Evolutionary conservation across 2,797 vertebrate species (phyloP).

Genomic region (Sebastes iracundus): DNA sequence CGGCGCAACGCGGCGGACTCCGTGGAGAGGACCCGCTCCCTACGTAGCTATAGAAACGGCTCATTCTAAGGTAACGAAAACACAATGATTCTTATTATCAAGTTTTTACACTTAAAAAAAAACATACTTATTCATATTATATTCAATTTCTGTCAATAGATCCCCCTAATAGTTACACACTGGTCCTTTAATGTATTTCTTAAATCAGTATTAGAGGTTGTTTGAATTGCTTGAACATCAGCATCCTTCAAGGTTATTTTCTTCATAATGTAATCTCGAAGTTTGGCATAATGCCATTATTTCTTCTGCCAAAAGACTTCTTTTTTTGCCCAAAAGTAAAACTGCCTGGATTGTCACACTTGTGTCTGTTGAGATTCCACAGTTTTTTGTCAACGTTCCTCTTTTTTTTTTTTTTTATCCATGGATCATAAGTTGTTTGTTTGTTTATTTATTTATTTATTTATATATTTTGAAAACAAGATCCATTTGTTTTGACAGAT

Average conservation of each 20-base stretch:
- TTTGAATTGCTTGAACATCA: neutral
- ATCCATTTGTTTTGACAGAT: conserved; percentile 87
- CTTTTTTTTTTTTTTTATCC: conserved; percentile 50
- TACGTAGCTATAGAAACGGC: no score
- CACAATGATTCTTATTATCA: no score
- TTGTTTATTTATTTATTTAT: conserved; percentile 63
- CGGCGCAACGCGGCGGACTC: no score
- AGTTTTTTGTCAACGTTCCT: conserved; percentile 58
- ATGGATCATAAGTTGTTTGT: conserved; percentile 71
- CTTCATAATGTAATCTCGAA: conserved; percentile 29
- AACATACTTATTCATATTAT: no score
- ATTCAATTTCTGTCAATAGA: no score
- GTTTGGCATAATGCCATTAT: conserved; percentile 45
- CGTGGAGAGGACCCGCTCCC: no score
- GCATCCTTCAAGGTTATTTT: conserved; percentile 15
- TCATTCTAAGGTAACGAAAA: no score
- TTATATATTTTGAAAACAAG: conserved; percentile 76
- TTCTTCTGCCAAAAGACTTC: conserved; percentile 44
- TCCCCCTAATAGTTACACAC: no score
- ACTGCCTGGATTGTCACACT: conserved; percentile 47
- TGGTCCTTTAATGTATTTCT: neutral
- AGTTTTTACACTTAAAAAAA: no score
- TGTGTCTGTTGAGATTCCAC: conserved; percentile 65
- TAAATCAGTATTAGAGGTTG: neutral
- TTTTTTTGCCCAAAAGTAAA: conserved; percentile 15